phyloP scores from a whole-genome alignment of 2,888 invertebrate species.

The Fragum fragum region DNA sequence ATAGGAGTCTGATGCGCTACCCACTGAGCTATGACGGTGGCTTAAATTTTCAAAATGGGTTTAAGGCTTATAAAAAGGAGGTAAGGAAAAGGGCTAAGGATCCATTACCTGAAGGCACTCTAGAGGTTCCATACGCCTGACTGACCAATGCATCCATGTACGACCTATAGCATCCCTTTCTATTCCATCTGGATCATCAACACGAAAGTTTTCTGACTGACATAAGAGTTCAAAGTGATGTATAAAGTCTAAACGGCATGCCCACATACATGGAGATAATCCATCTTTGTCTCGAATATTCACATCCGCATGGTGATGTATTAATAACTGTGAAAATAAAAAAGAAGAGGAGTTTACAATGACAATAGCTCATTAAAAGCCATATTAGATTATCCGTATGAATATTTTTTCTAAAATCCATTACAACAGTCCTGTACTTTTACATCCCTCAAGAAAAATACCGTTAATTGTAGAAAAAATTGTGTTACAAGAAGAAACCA shows the following conservation, averaged over 20 bases:
- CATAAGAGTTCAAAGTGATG: slow-evolving; percentile 85
- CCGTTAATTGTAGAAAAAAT: too few relatives aligned
- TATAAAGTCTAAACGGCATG: slow-evolving; percentile 86
- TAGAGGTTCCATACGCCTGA: slow-evolving; percentile 84
- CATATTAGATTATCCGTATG: too few relatives aligned
- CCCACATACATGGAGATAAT: slow-evolving; percentile 86
- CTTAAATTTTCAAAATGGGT: too few relatives aligned
- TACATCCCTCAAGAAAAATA: too few relatives aligned
- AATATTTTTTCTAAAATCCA: too few relatives aligned
- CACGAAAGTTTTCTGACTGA: slow-evolving; percentile 73
- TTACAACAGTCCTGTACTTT: too few relatives aligned
- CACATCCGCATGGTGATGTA: slow-evolving; percentile 80
- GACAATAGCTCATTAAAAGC: too few relatives aligned
- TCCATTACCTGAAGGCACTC: slow-evolving; percentile 86
- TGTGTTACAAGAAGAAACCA: too few relatives aligned
- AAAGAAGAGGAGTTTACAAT: not conserved
- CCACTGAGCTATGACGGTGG: too few relatives aligned
- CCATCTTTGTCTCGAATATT: slow-evolving; percentile 85
- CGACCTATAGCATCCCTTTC: slow-evolving; percentile 84
- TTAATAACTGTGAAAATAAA: slow-evolving; percentile 78
- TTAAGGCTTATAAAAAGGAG: too few relatives aligned
- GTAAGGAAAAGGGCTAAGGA: too few relatives aligned
- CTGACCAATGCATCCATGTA: slow-evolving; percentile 87
- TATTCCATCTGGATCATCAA: slow-evolving; percentile 80
- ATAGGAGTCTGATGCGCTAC: too few relatives aligned